Percentiles rank a stretch among this genome's conserved stretches.
Conservation (phyloP, 2,888 invertebrate species). For the Tinea pellionella region DNA sequence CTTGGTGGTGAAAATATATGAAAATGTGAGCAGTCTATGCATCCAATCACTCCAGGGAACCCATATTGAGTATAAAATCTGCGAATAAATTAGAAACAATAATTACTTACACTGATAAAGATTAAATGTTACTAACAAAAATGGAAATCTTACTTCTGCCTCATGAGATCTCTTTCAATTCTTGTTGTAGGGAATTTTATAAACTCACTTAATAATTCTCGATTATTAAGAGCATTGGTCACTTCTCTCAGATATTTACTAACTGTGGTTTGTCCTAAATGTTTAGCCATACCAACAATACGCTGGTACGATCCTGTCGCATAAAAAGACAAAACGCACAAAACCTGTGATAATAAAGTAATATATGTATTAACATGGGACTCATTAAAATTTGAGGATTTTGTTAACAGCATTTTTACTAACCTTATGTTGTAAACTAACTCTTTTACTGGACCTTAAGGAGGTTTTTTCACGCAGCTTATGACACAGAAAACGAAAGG, state of each 20-base stretch:
- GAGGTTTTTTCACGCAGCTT: not conserved
- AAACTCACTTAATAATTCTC: not conserved
- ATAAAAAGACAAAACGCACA: not conserved
- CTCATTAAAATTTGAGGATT: no score
- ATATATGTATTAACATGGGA: not conserved
- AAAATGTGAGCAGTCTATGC: conserved; percentile 18
- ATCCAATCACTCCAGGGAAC: conserved; percentile 18
- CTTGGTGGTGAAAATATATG: conserved; percentile 15
- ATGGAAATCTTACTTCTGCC: not conserved
- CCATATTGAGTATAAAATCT: conserved; percentile 17
- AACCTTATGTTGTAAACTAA: not conserved
- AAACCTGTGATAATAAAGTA: not conserved
- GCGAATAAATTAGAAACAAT: not conserved
- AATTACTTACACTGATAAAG: not conserved
- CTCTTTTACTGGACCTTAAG: not conserved
- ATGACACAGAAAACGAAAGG: no score
- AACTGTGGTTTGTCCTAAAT: not conserved
- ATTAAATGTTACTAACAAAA: not conserved
- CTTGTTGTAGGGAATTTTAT: not conserved
- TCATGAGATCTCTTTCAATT: not conserved
- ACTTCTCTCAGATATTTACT: not conserved
- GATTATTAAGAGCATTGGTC: not conserved
- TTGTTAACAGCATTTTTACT: not conserved
- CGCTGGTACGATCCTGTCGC: not conserved
- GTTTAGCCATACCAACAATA: not conserved